A percentile compares a stretch with the other conserved stretches of the same genome.
phyloP scores from a whole-genome alignment of 2,888 invertebrate species.

The Bugula neritina region DNA sequence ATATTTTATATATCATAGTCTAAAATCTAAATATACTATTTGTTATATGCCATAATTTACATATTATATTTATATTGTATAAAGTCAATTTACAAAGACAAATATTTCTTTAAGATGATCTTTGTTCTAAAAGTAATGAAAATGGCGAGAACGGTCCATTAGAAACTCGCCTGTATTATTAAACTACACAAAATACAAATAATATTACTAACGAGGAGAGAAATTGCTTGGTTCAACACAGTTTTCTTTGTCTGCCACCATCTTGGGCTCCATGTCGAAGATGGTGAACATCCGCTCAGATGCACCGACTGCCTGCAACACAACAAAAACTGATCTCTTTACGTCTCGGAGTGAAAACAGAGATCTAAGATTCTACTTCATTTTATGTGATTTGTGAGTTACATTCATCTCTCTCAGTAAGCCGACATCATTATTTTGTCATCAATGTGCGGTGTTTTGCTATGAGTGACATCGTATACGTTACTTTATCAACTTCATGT shows the following conservation, averaged over 20 bases:
- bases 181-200: not conserved
- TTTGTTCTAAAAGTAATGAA: no score
- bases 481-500: no score
- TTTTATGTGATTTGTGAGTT: no score
- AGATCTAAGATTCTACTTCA: not conserved
- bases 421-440: no score
- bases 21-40: not conserved
- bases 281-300: slow-evolving; percentile 47
- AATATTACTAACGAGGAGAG: not conserved
- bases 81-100: no score
- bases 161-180: not conserved
- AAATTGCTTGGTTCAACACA: not conserved
- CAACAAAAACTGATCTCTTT: not conserved
- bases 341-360: not conserved
- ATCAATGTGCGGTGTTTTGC: no score
- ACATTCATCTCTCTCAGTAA: no score
- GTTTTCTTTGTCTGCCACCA: not conserved
- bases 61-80: no score
- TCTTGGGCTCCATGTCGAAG: slow-evolving; percentile 41
- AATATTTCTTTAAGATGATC: no score
- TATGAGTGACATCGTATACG: no score
- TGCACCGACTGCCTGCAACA: slow-evolving; percentile 48
- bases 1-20: no score
- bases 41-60: no score
- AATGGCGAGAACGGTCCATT: not conserved